Conservation (phyloP, 2,888 invertebrate species). For the Scaptomyza caliginosa region DNA sequence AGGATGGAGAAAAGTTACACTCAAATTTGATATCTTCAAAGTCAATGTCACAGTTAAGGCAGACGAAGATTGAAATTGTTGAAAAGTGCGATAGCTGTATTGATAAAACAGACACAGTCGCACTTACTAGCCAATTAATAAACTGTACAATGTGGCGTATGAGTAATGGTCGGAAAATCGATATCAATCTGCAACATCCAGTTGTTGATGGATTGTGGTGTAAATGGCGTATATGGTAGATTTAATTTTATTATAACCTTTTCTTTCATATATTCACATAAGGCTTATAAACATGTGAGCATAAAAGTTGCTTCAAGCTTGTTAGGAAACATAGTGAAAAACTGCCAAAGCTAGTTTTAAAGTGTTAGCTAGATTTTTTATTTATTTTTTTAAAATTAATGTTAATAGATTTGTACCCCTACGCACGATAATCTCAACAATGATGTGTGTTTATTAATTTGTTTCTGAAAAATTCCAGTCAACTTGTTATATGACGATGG, state of each 20-base stretch:
- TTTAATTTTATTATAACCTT: background rate
- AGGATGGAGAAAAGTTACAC: conserved; percentile 3
- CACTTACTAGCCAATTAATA: conserved; percentile 32
- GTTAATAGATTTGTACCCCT: no score
- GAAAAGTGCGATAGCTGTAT: conserved; percentile 4
- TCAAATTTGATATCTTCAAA: conserved; percentile 62
- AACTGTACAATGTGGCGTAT: conserved; percentile 49
- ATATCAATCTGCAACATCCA: conserved; percentile 3
- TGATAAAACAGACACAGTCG: conserved; percentile 15
- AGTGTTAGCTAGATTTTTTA: no score
- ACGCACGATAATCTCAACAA: no score
- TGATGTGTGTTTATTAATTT: no score
- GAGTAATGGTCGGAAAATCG: conserved; percentile 41
- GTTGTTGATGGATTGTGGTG: background rate
- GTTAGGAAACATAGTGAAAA: no score
- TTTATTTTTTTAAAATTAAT: no score
- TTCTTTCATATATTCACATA: no score
- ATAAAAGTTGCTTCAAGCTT: no score
- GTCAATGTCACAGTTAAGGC: conserved; percentile 74
- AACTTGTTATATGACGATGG: no score
- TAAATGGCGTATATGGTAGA: background rate
- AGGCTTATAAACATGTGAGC: no score
- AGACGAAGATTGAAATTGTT: conserved; percentile 9
- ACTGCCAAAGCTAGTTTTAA: no score
- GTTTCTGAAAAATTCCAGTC: no score